Evolutionary conservation across 2,113 vertebrate genomes (phyloP), one percentile per base, ranked within the genome.

Genomic region (Cyphotilapia sp.): DNA sequence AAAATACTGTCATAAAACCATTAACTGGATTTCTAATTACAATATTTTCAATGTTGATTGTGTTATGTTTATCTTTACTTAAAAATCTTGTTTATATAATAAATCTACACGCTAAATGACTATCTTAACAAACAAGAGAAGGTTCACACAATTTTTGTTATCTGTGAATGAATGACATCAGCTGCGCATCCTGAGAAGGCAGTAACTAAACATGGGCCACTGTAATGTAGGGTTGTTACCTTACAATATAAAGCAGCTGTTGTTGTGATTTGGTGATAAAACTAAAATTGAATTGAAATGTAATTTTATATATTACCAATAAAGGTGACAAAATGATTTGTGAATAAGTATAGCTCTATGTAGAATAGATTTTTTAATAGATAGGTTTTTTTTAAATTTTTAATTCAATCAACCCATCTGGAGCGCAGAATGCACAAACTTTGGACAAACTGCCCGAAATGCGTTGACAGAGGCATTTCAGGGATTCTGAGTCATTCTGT

Each of bases 391-490:
- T 51, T 2, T 0, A 1, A 16, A 22, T 54, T 59, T 59, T 61
- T 61, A 17, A 61, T 61, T 17, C 57, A 61, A 61, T 31, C 27
- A 61, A 61, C 57, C 57, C 57, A 61, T 31, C 57, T 61, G 57
- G 57, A 61, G 27, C 1, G 5, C 27, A 61, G 27, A 61, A 4
- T 31, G 14, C 27, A 61, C 57, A 17, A 61, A 61, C 8, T 61
- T 61, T 31, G 27, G 57, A 61, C 57, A 59, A 59, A 31, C 57
- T 59, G 57, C 57, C 57, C 3, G 0, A 31, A 61, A 61, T 31
- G 57, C 5, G 5, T 31, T 61, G 27, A 61, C 57, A 61, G 0
- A 59, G 57, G 0, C 3, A 61, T 61, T 61, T 61, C 27, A 31
- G 57, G 57, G 57, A 59, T 31, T 59, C 57, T 17, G 57, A 4